Evolutionary conservation across 2,113 vertebrate species (phyloP), one percentile per base, ranked within the genome.

Genomic region (Festucalex cinctus): DNA sequence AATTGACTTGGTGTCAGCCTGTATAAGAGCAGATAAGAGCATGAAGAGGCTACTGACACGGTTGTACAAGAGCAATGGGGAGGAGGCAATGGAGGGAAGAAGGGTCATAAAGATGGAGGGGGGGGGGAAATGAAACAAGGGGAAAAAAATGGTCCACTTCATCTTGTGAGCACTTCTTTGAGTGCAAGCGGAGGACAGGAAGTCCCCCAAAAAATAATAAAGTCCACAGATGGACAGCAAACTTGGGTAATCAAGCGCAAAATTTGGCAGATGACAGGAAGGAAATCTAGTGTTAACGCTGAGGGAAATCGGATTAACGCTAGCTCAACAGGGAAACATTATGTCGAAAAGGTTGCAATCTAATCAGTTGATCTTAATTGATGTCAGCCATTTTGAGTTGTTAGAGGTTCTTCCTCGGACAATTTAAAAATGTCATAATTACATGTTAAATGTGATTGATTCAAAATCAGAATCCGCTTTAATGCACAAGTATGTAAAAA

Each of bases 11-110:
- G 83, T 88, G 85, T 88, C 82, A 78, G 87, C 79, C 87, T 91
- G 89, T 78, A 74, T 84, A 76, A 83, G 86, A 76, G 86, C 70
- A 83, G 88, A 91, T 90, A 92, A 91, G 86, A 79, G 88, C 88
- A 92, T 91, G 88, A 90, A 85, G 85, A 85, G 73, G 75, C 81
- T 74, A 85, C 84, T 88, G 85, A 88, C 80, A 85, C 81, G 65
- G 79, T 80, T 78, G 80, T 85, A 90, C 78, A 83, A 88, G 81
- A 81, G 82, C 65, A 77, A 82, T n/a, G 65, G 57, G 6, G 20
- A 19, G 26, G 63, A 54, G 63, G 39, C 20, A 60, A 57, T 12
- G 19, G n/a, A 62, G 68, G 44, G 16, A 19, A 35, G 17, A 36
- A 62, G 24, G 26, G 32, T 43, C 16, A 63, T 12, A 20, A 64